Conservation (phyloP, 2,113 vertebrate genomes). For the Seriola rivoliana region DNA sequence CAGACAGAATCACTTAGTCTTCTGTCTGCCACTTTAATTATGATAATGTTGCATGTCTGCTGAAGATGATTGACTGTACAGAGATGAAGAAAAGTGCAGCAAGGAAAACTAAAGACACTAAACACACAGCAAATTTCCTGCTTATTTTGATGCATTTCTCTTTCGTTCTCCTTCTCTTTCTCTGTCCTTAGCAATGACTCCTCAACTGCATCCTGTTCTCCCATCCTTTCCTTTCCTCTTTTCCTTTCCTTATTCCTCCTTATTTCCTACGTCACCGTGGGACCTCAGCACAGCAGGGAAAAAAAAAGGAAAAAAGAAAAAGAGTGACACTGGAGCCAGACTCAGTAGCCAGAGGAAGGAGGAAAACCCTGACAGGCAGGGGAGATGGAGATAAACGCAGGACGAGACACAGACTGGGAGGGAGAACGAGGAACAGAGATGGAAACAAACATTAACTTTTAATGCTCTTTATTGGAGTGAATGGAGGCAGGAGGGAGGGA, state of each 20-base stretch:
- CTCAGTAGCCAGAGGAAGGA: slow-evolving; percentile 28
- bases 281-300: slow-evolving; percentile 30
- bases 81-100: background rate
- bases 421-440: slow-evolving; percentile 64
- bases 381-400: slow-evolving; percentile 61
- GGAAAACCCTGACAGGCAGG: slow-evolving; percentile 51
- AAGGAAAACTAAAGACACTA: slow-evolving; percentile 5
- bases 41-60: background rate
- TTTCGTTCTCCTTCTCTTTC: background rate
- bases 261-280: slow-evolving; percentile 38
- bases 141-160: background rate
- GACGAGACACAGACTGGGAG: slow-evolving; percentile 29
- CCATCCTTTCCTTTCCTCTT: background rate
- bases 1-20: no score
- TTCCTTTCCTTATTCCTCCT: background rate
- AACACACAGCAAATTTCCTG: background rate
- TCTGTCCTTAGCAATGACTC: background rate
- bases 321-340: slow-evolving; percentile 50
- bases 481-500: slow-evolving; percentile 36
- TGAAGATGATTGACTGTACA: background rate
- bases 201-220: background rate
- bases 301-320: slow-evolving; percentile 10
- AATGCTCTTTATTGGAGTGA: slow-evolving; percentile 72
- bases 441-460: slow-evolving; percentile 83
- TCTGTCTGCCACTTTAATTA: background rate